Conservation (phyloP, 2,888 invertebrate species). For the Lasioglossum oenotherae region DNA sequence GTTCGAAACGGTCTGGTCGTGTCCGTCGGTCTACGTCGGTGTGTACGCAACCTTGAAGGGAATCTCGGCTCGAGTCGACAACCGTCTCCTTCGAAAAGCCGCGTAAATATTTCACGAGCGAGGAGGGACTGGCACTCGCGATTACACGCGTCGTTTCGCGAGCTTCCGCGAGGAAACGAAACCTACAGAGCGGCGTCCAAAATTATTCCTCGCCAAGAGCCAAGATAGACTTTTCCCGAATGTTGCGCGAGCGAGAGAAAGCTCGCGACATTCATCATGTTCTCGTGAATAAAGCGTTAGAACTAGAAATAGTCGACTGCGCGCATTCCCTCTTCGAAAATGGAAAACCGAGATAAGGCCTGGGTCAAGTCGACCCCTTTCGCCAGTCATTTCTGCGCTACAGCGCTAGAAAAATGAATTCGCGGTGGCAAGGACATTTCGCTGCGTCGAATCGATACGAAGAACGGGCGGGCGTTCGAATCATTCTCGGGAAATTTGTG, state of each 20-base stretch:
- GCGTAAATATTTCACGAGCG: slow-evolving; percentile 61
- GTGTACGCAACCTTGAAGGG: slow-evolving; percentile 41
- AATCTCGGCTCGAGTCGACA: slow-evolving; percentile 18
- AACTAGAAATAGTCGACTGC: neutral
- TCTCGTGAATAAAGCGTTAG: neutral
- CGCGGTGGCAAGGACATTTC: neutral
- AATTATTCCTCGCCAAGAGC: neutral
- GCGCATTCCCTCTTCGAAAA: neutral
- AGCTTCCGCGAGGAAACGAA: neutral
- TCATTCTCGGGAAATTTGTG: neutral
- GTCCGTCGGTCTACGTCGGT: neutral
- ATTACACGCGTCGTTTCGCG: neutral
- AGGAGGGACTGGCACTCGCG: slow-evolving; percentile 31
- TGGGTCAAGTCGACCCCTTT: neutral
- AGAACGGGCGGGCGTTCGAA: neutral
- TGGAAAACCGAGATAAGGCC: neutral
- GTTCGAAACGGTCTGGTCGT: neutral
- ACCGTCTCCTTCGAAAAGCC: slow-evolving; percentile 33
- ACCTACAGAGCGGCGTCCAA: neutral
- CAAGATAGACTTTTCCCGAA: neutral
- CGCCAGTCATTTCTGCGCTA: neutral
- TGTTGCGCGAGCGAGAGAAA: neutral
- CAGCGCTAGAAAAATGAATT: neutral
- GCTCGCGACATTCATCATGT: neutral
- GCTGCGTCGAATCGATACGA: neutral